Percentiles rank a stretch among this genome's conserved stretches.
Evolutionary conservation across 2,797 vertebrate genomes (phyloP).

Genomic region (Chelonia mydas): DNA sequence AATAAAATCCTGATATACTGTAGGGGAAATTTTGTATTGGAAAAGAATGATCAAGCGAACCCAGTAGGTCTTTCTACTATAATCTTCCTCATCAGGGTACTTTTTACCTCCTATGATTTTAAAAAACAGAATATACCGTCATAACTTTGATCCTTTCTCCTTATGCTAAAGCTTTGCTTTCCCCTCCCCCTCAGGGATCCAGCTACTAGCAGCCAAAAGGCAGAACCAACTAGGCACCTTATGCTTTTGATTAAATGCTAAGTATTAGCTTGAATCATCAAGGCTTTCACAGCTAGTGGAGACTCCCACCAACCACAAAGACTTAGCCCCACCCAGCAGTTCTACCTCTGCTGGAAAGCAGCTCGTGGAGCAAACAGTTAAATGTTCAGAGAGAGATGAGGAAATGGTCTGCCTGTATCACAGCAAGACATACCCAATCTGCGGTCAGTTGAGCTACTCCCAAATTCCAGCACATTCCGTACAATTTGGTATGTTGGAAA

Average conservation of each 20-base stretch:
- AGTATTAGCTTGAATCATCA: slow-evolving; percentile 54
- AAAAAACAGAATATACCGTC: slow-evolving; percentile 23
- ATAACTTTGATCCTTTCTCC: slow-evolving; percentile 56
- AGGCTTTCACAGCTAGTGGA: neutral
- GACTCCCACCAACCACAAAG: slow-evolving; percentile 28
- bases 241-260: slow-evolving; percentile 27
- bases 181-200: slow-evolving; percentile 31
- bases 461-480: slow-evolving; percentile 25
- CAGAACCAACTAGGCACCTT: slow-evolving; percentile 50
- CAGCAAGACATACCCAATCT: slow-evolving; percentile 44
- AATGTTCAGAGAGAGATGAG: neutral
- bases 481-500: neutral
- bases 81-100: slow-evolving; percentile 44
- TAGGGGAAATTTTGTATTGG: neutral
- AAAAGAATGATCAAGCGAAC: neutral
- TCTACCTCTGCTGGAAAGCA: neutral
- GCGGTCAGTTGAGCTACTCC: slow-evolving; percentile 44
- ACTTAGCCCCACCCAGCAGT: neutral
- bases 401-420: slow-evolving; percentile 35
- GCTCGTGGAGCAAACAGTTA: slow-evolving; percentile 28
- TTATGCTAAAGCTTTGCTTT: slow-evolving; percentile 19
- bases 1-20: slow-evolving; percentile 15
- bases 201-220: slow-evolving; percentile 5
- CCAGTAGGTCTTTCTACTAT: slow-evolving; percentile 16
- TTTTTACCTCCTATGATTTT: slow-evolving; percentile 42